A percentile compares a stretch with the other conserved stretches of the same genome.
These are phyloP conservation scores for Polypterus bichir DNA, from an alignment of 2,113 vertebrate species.

Conservation along the genomic window DNA sequence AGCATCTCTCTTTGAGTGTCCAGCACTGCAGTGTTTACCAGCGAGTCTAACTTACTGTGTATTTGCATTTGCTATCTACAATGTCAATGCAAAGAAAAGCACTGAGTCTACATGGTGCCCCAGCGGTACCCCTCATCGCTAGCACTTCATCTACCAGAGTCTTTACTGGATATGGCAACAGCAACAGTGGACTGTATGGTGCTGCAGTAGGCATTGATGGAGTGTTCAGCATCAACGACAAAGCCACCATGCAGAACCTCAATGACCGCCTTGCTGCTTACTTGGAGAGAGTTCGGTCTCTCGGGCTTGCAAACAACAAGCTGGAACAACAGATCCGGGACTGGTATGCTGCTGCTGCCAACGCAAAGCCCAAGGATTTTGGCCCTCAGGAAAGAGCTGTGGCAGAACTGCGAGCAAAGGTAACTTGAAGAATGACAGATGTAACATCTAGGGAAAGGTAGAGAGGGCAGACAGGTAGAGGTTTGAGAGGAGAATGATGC, in stretches of 20 bases:
- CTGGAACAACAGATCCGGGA: constrained; percentile 53
- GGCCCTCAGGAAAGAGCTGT: constrained; percentile 36
- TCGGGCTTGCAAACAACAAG: constrained; percentile 41
- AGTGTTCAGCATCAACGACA: constrained; percentile 23
- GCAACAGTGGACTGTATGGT: not conserved
- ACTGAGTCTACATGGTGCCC: too few relatives aligned
- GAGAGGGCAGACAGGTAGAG: not conserved
- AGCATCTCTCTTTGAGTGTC: too few relatives aligned
- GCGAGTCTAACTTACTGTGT: too few relatives aligned
- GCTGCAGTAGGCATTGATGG: not conserved
- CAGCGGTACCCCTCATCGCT: too few relatives aligned
- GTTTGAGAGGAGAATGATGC: not conserved
- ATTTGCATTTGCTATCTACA: too few relatives aligned
- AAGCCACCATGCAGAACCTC: constrained; percentile 55
- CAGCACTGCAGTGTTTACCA: too few relatives aligned
- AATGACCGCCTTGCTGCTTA: constrained; percentile 52
- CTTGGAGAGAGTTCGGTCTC: constrained; percentile 47
- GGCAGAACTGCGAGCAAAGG: constrained; percentile 42
- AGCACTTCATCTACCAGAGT: too few relatives aligned
- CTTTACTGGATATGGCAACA: not conserved
- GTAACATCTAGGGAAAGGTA: not conserved
- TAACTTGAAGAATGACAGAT: constrained; percentile 11
- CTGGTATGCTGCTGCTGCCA: constrained; percentile 38
- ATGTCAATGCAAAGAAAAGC: too few relatives aligned
- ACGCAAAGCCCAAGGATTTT: constrained; percentile 34